Evolutionary conservation across 2,113 vertebrate species (phyloP), one percentile per base, ranked within the genome.

Genomic region (Otis tarda): DNA sequence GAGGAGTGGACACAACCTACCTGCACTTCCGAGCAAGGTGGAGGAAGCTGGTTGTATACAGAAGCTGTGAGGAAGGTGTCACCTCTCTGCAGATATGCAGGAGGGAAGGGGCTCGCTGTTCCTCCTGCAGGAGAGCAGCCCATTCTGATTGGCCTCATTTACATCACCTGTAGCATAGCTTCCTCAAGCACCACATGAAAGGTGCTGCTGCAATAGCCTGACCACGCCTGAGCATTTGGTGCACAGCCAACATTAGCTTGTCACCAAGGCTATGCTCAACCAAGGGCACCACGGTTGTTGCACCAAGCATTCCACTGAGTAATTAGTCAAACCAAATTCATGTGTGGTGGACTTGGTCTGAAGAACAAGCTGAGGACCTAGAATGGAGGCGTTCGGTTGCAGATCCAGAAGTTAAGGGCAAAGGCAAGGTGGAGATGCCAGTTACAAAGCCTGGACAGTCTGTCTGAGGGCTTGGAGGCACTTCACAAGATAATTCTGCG

Each of bases 211-310:
- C 71, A 67, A 76, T n/a, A 88, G 78, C 41, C 73, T 73, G 80
- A 53, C 59, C 59, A 22, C 2, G 0, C 65, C 67, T 61, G n/a
- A 53, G 80, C 0, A 12, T 39, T 55, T 7, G 2, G 25, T 63
- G 63, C 49, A 79, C 28, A 0, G 33, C 49, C 6, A 4, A 20
- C 3, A 0, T 49, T 4, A 47, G 63, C 55, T 65, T 7, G 0
- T 77, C 57, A 95, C 15, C 33, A 15, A 59, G 81, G 39, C 64
- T 49, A 6, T 41, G 69, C 64, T 83, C 83, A 65, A 50, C 0
- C 1, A 89, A 83, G 64, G 76, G 69, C 68, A 69, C 45, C 1
- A 2, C 5, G 9, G 53, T 7, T 70, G 75, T 27, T 9, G 5
- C 41, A n/a, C 27, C 5, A 13, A 76, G 61, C 2, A 3, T 17